phyloP scores from a whole-genome alignment of 2,113 vertebrate genomes.

The Scatophagus argus region DNA sequence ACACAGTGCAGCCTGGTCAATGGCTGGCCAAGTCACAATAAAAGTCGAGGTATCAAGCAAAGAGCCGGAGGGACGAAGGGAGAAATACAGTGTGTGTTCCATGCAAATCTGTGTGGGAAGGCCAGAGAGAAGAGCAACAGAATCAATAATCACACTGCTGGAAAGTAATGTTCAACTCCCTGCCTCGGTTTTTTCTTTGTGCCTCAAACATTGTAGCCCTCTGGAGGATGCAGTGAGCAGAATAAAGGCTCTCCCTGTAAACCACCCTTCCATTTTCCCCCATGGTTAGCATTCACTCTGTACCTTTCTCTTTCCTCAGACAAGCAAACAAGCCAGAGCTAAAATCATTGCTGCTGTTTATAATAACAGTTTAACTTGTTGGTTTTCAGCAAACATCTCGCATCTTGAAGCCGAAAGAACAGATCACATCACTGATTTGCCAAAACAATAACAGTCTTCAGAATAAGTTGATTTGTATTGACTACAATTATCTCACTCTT shows the following conservation, averaged over 20 bases:
- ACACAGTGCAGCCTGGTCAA: slow-evolving; percentile 7
- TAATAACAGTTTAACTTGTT: slow-evolving; percentile 5
- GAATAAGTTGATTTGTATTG: neutral
- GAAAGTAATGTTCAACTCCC: slow-evolving; percentile 20
- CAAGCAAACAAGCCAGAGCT: neutral
- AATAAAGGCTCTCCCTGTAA: slow-evolving; percentile 36
- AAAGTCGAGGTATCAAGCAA: slow-evolving; percentile 39
- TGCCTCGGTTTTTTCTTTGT: neutral
- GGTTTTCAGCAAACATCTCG: neutral
- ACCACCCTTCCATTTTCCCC: neutral
- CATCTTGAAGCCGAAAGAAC: neutral
- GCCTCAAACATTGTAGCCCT: slow-evolving; percentile 23
- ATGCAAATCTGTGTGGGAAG: slow-evolving; percentile 47
- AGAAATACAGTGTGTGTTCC: slow-evolving; percentile 31
- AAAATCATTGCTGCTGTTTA: slow-evolving; percentile 5
- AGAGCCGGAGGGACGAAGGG: slow-evolving; percentile 29
- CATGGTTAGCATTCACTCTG: slow-evolving; percentile 26
- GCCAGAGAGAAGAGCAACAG: slow-evolving; percentile 29
- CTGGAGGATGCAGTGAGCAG: slow-evolving; percentile 12
- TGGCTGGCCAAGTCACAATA: slow-evolving; percentile 24
- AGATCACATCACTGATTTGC: neutral
- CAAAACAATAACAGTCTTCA: neutral
- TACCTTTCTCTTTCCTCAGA: neutral
- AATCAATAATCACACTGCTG: slow-evolving; percentile 56
- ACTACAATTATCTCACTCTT: neutral